Percentiles rank a stretch among this genome's conserved stretches.
These are phyloP conservation scores for Hydrolagus colliei DNA, from an alignment of 2,797 vertebrate genomes.

Conservation along the genomic window DNA sequence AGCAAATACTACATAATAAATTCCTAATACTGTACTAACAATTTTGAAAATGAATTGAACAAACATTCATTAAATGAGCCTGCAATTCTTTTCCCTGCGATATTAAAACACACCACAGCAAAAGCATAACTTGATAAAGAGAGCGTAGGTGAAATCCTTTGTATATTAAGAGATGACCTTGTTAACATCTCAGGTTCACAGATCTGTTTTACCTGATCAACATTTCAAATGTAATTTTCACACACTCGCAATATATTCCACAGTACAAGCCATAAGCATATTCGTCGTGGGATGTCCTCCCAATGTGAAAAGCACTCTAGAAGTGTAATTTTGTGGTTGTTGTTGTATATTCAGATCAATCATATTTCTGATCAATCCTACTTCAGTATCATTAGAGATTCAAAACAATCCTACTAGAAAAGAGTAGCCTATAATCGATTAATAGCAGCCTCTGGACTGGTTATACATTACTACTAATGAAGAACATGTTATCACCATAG, in stretches of 20 bases:
- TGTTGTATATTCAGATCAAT: not conserved
- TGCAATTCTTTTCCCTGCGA: too few species aligned
- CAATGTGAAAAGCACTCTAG: too few species aligned
- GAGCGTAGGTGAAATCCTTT: not conserved
- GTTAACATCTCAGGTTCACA: not conserved
- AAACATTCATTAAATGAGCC: not conserved
- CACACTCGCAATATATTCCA: not conserved
- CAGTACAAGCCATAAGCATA: not conserved
- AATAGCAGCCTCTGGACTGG: not conserved
- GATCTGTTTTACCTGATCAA: not conserved
- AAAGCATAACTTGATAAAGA: not conserved
- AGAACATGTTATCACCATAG: not conserved
- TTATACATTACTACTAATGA: not conserved
- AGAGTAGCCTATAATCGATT: not conserved
- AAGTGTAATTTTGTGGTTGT: too few species aligned
- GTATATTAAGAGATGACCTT: not conserved
- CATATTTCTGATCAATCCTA: not conserved
- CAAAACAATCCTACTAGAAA: too few species aligned
- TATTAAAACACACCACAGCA: not conserved
- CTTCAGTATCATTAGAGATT: too few species aligned
- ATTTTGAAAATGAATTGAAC: not conserved
- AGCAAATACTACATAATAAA: not conserved
- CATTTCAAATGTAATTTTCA: slow-evolving; percentile 1
- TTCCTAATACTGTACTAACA: not conserved
- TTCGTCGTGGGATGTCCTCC: not conserved